Evolutionary conservation across 2,888 invertebrate genomes (phyloP), one percentile per base, ranked within the genome.

Genomic region (Lagria hirta): DNA sequence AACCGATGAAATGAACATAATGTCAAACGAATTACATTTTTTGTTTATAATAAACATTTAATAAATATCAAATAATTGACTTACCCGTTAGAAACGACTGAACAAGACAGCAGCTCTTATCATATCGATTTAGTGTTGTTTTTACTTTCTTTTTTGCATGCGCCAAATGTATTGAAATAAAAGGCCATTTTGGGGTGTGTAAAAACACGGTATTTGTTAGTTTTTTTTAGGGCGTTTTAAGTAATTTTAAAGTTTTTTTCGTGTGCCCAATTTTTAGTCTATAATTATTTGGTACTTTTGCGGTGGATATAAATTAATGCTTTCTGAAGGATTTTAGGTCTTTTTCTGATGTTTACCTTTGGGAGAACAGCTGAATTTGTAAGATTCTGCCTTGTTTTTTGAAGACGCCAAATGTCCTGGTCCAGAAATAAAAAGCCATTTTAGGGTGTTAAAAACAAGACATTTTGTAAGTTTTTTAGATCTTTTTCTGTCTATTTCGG

Each of bases 1-100:
- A 41, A 41, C 12, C 41, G 32, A 33, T 33, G 41, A 41, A 32
- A 41, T 41, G 41, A 41, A 41, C 33, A 22, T 16, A 41, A 33
- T 21, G 33, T 4, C 34, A 30, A 8, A 22, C n/a, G 34, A 34
- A 33, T 21, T 33, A 22, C 8, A 22, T 34, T 34, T n/a, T n/a
- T 34, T 34, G 23, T 15, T 34, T 34, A 22, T 34, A 22, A n/a
- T n/a, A n/a, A n/a, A 34, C 34, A 22, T 6, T 34, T 34, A 33
- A 21, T 21, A 33, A 33, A 12, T 33, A 33, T 16, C 17, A n/a
- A n/a, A n/a, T n/a, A n/a, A 29, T 30, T 30, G 8, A 34, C 34
- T 34, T 34, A 34, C 34, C 14, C 8, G 3, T 4, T 34, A 34
- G 23, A 13, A 10, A 22, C 34, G 16, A 34, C 12, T 33, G 30